Percentiles rank a stretch among this genome's conserved stretches.
Conservation (phyloP, 2,113 vertebrate genomes). For the Rhinopomastus cyanomelas region DNA sequence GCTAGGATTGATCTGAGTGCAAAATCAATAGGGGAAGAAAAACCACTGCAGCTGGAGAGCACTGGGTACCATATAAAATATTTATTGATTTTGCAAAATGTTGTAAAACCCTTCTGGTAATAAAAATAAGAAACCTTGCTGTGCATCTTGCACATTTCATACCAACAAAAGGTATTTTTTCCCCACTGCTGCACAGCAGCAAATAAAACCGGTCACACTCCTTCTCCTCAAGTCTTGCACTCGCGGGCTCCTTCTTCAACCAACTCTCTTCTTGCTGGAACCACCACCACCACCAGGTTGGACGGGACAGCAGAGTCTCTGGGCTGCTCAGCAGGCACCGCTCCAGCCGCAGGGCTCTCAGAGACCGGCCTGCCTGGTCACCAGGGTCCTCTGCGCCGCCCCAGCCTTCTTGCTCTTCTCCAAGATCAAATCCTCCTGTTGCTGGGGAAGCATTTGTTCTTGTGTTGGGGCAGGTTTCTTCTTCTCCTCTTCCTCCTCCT, state of each 20-base stretch:
- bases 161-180: conserved; percentile 61
- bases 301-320: background rate
- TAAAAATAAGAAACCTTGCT: conserved; percentile 62
- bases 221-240: background rate
- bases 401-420: conserved; percentile 13
- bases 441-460: background rate
- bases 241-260: background rate
- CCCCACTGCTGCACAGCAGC: conserved; percentile 79
- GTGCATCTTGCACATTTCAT: conserved; percentile 23
- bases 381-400: conserved; percentile 39
- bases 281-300: background rate
- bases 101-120: conserved; percentile 40
- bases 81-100: conserved; percentile 77
- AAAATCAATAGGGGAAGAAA: background rate
- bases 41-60: background rate
- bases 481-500: conserved; percentile 18
- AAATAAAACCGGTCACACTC: conserved; percentile 44
- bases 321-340: background rate
- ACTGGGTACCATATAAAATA: conserved; percentile 65
- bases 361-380: conserved; percentile 80
- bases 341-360: background rate
- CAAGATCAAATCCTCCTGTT: background rate
- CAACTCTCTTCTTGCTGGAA: background rate
- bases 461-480: background rate
- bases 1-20: too few species aligned